Evolutionary conservation across 2,888 invertebrate species (phyloP).

Genomic region (Coecobrya sp.): DNA sequence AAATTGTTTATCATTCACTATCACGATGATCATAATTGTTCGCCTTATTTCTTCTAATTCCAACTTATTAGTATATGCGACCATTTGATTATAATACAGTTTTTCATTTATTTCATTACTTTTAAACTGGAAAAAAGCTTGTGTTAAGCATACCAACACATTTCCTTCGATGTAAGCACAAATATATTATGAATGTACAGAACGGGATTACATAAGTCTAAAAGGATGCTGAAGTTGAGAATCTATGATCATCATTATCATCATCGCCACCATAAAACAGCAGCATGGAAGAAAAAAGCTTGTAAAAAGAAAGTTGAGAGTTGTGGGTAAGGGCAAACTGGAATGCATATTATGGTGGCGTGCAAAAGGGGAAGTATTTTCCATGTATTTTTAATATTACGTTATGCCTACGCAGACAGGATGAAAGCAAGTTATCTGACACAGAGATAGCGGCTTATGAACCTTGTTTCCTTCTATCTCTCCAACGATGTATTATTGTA

Average conservation of each 20-base stretch:
- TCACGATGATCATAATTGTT: neutral
- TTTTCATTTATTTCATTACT: slow-evolving; percentile 3
- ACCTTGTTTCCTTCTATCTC: slow-evolving; percentile 41
- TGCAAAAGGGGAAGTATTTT: slow-evolving; percentile 37
- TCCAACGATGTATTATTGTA: neutral
- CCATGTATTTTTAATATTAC: slow-evolving; percentile 35
- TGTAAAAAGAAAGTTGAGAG: slow-evolving; percentile 68
- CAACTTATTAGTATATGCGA: neutral
- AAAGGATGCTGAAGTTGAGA: slow-evolving; percentile 11
- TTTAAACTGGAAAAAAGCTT: neutral
- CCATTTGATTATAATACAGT: neutral
- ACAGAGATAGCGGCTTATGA: slow-evolving; percentile 32
- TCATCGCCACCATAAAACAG: slow-evolving; percentile 49
- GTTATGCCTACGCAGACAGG: slow-evolving; percentile 38
- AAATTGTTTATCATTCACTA: slow-evolving; percentile 9
- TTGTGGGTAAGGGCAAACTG: slow-evolving; percentile 50
- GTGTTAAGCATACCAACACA: neutral
- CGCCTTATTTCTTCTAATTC: neutral
- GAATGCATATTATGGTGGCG: slow-evolving; percentile 16
- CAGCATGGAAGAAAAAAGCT: slow-evolving; percentile 65
- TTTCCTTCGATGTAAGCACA: neutral
- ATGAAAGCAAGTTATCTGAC: slow-evolving; percentile 55
- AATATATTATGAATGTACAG: neutral
- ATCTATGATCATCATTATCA: slow-evolving; percentile 49
- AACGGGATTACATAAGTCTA: neutral